A percentile compares a stretch with the other conserved stretches of the same genome.
Conservation (phyloP, 2,797 vertebrate genomes). For the Chiroxiphia lanceolata region DNA sequence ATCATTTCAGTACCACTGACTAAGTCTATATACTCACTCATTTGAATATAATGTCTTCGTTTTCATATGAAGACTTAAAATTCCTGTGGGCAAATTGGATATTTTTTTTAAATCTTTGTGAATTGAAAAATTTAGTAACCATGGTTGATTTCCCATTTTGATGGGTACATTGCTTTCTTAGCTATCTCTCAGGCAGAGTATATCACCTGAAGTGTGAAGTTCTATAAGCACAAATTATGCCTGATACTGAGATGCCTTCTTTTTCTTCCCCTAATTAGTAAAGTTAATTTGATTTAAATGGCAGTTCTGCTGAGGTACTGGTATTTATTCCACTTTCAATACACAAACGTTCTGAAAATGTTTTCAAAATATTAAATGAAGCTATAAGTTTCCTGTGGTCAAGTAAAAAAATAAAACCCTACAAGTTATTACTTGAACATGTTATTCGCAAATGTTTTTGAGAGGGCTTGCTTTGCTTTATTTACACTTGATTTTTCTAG, state of each 20-base stretch:
- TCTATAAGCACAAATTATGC: conserved; percentile 68
- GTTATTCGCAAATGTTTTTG: conserved; percentile 32
- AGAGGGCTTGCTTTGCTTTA: conserved; percentile 44
- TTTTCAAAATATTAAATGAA: conserved; percentile 70
- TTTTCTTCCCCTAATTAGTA: conserved; percentile 68
- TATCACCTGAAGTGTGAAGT: conserved; percentile 63
- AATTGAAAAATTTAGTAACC: conserved; percentile 51
- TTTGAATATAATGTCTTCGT: conserved; percentile 43
- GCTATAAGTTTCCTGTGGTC: conserved; percentile 58
- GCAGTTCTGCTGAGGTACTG: conserved; percentile 61
- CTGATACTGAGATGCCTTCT: conserved; percentile 55
- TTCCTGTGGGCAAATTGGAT: conserved; percentile 16
- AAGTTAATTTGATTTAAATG: conserved; percentile 78
- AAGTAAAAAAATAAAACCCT: neutral
- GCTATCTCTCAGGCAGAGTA: conserved; percentile 57
- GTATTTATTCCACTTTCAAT: conserved; percentile 65
- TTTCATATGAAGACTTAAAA: conserved; percentile 52
- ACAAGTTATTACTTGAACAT: conserved; percentile 41
- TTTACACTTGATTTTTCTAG: conserved; percentile 39
- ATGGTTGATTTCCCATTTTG: conserved; percentile 44
- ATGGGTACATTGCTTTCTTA: conserved; percentile 48
- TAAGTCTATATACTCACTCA: conserved; percentile 47
- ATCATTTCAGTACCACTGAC: conserved; percentile 28
- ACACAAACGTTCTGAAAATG: conserved; percentile 52
- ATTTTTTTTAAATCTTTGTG: neutral